Percentiles rank a stretch among this genome's conserved stretches.
Evolutionary conservation across 2,113 vertebrate species (phyloP).

Genomic region (Holacanthus passer): DNA sequence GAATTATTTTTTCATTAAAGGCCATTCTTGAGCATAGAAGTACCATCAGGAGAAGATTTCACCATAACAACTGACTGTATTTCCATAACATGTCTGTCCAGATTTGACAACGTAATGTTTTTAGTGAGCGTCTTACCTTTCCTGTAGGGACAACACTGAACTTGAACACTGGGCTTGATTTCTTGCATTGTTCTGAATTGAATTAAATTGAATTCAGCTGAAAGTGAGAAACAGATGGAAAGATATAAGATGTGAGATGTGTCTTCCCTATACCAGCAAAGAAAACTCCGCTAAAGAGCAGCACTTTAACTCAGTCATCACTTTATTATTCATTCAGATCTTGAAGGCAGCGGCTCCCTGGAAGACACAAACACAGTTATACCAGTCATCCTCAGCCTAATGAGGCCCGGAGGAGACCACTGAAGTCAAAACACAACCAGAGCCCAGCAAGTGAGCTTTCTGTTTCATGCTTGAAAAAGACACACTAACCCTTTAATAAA

Average conservation of each 20-base stretch:
- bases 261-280: background rate
- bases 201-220: conserved; percentile 10
- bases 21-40: background rate
- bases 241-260: conserved; percentile 27
- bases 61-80: background rate
- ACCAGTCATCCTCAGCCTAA: conserved; percentile 40
- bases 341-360: conserved; percentile 28
- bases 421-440: conserved; percentile 47
- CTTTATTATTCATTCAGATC: conserved; percentile 67
- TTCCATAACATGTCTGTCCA: background rate
- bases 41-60: background rate
- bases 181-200: background rate
- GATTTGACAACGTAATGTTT: too few relatives aligned
- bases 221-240: conserved; percentile 29
- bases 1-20: background rate
- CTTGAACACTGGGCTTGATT: too few relatives aligned
- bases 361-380: conserved; percentile 39
- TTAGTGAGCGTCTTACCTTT: too few relatives aligned
- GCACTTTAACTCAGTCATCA: conserved; percentile 38
- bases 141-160: too few relatives aligned
- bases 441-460: conserved; percentile 28
- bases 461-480: conserved; percentile 25
- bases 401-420: conserved; percentile 51
- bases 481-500: conserved; percentile 33
- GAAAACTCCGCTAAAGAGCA: conserved; percentile 24